Percentiles rank a stretch among this genome's conserved stretches.
Evolutionary conservation across 2,888 invertebrate species (phyloP).

Genomic region (Cancer borealis): DNA sequence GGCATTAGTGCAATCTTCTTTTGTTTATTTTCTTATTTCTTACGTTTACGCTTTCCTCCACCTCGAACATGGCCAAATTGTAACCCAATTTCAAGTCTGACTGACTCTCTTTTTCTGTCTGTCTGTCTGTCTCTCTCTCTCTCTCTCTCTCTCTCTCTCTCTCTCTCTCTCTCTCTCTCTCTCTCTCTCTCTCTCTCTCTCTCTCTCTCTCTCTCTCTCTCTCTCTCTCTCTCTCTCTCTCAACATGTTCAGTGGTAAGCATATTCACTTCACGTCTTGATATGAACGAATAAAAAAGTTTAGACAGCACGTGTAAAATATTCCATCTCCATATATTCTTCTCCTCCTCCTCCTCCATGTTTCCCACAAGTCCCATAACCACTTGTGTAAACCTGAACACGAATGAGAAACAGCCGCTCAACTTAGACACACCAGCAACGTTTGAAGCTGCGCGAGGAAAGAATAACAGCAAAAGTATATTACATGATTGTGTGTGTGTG

Average conservation of each 20-base stretch:
- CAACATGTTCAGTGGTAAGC: too few species aligned
- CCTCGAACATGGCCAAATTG: too few species aligned
- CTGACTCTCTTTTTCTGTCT: neutral
- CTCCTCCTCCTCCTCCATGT: neutral
- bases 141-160: neutral
- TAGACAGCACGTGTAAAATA: neutral
- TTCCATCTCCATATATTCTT: neutral
- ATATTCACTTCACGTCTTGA: neutral
- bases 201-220: conserved; percentile 5
- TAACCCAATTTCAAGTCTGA: neutral
- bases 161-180: conserved; percentile 5
- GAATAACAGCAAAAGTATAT: neutral
- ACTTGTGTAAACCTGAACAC: neutral
- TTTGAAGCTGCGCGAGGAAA: neutral
- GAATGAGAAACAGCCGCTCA: neutral
- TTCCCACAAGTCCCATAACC: neutral
- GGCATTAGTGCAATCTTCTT: neutral
- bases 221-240: neutral
- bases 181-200: conserved; percentile 5
- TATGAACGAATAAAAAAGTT: neutral
- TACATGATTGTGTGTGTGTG: conserved; percentile 5
- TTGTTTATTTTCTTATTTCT: neutral
- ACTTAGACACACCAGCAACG: neutral
- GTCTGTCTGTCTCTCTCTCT: neutral
- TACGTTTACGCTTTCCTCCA: neutral